Evolutionary conservation across 2,888 invertebrate genomes (phyloP).

Genomic region (Pheosia tremula): DNA sequence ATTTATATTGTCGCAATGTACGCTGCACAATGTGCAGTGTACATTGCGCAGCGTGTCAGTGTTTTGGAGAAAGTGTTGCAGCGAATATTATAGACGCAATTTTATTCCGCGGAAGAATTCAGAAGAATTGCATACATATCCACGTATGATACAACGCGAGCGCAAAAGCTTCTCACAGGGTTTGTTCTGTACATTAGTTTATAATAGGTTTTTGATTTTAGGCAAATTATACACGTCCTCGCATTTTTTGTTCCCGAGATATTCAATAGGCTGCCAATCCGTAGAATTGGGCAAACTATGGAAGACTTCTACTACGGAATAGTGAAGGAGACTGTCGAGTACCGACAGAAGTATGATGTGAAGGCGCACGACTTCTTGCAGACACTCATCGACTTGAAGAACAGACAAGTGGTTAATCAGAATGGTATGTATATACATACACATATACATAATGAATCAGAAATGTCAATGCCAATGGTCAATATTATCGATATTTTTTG

Average conservation of each 20-base stretch:
- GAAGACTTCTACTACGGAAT: slow-evolving; percentile 70
- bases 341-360: slow-evolving; percentile 59
- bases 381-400: slow-evolving; percentile 79
- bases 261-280: slow-evolving; percentile 66
- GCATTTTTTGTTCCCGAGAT: slow-evolving; percentile 72
- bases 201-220: slow-evolving; percentile 38
- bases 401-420: slow-evolving; percentile 52
- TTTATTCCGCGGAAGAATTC: too few relatives aligned
- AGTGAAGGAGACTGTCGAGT: slow-evolving; percentile 68
- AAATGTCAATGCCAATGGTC: neutral
- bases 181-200: neutral
- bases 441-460: too few relatives aligned
- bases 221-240: slow-evolving; percentile 69
- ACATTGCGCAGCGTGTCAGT: too few relatives aligned
- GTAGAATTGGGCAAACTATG: slow-evolving; percentile 64
- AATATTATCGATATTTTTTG: too few relatives aligned
- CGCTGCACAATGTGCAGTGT: too few relatives aligned
- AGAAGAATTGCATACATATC: too few relatives aligned
- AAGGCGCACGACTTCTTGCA: slow-evolving; percentile 82
- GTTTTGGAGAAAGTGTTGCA: too few relatives aligned
- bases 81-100: too few relatives aligned
- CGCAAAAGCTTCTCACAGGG: too few relatives aligned
- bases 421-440: slow-evolving; percentile 45
- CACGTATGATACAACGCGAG: too few relatives aligned
- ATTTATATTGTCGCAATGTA: too few relatives aligned